A percentile compares a stretch with the other conserved stretches of the same genome.
These are phyloP conservation scores for Trachymyrmex cornetzi DNA, from an alignment of 1,140 invertebrate species.

Conservation along the genomic window DNA sequence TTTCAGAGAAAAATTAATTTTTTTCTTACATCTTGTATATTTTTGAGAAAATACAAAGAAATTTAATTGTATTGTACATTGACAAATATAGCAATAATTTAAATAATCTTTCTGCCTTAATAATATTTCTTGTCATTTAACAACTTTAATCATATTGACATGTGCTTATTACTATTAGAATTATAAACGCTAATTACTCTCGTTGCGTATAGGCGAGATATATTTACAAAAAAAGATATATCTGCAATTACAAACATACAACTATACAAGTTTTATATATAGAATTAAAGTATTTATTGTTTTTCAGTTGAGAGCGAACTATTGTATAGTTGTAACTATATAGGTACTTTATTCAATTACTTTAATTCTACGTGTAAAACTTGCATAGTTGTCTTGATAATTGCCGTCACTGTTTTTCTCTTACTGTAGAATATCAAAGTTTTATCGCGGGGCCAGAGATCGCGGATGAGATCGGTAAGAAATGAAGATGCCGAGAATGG, in stretches of 20 bases:
- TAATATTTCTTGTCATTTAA: background rate
- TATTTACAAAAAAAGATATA: too few species aligned
- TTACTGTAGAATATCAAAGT: background rate
- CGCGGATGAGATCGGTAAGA: background rate
- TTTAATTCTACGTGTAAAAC: too few species aligned
- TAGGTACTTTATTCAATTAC: too few species aligned
- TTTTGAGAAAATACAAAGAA: background rate
- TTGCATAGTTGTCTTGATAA: too few species aligned
- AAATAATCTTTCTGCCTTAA: background rate
- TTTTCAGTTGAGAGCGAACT: too few species aligned
- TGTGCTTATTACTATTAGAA: background rate
- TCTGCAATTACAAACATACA: too few species aligned
- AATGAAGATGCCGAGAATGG: background rate
- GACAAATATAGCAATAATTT: background rate
- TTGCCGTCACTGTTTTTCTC: too few species aligned
- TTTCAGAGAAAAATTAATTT: background rate
- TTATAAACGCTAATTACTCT: slow-evolving; percentile 5
- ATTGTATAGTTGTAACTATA: too few species aligned
- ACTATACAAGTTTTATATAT: too few species aligned
- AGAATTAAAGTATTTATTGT: too few species aligned
- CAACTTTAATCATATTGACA: background rate
- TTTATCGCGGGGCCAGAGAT: background rate
- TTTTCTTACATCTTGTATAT: background rate
- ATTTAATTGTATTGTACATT: background rate
- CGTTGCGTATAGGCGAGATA: background rate